These are phyloP conservation scores for Calypte anna DNA, from an alignment of 2,113 vertebrate genomes.

Conservation along the genomic window DNA sequence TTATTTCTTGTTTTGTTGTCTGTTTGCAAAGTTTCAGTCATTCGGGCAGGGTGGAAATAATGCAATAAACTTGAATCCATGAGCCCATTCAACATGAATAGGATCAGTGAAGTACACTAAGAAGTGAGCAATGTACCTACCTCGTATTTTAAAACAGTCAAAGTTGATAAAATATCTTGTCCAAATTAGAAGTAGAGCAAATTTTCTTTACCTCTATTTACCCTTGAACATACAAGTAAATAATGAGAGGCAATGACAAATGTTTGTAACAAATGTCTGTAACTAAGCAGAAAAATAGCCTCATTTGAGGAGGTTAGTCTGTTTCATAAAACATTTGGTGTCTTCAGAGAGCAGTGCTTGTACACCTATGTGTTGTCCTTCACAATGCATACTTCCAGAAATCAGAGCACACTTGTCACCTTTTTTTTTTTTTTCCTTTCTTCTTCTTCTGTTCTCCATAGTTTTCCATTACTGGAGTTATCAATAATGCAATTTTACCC, in stretches of 20 bases:
- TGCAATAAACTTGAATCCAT: not conserved
- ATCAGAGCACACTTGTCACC: not conserved
- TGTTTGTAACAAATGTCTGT: not conserved
- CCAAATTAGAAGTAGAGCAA: not conserved
- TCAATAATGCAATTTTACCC: not conserved
- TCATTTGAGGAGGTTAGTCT: not conserved
- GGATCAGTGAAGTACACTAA: not conserved
- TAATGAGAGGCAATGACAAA: not conserved
- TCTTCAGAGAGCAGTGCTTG: not conserved
- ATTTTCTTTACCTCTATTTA: slow-evolving; percentile 2
- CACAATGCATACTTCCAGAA: not conserved
- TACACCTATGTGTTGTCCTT: not conserved
- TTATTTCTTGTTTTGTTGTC: not conserved
- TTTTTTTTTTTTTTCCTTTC: too few relatives aligned
- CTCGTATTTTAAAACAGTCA: not conserved
- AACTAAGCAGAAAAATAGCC: not conserved
- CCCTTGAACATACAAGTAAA: not conserved
- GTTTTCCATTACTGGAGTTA: not conserved
- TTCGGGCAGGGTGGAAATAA: not conserved
- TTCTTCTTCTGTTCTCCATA: not conserved
- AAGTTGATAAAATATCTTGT: not conserved
- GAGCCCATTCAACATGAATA: not conserved
- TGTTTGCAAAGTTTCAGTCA: not conserved
- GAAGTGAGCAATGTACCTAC: not conserved
- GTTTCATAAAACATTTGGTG: not conserved